Conservation (phyloP, 1,140 invertebrate genomes). For the Batillaria attramentaria region DNA sequence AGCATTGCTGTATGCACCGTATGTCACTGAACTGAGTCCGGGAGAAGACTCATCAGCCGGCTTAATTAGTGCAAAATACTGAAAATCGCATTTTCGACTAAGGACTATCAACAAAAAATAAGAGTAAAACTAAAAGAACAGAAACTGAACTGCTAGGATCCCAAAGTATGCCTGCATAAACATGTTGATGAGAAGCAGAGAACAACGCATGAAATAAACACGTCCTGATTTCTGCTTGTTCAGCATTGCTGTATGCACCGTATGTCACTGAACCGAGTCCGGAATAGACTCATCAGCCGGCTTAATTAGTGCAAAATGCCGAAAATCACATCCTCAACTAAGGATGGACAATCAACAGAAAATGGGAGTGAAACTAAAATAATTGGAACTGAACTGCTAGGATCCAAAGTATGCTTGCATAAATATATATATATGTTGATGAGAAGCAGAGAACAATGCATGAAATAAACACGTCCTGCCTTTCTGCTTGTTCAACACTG, state of each 20-base stretch:
- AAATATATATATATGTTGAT: neutral
- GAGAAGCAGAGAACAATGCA: neutral
- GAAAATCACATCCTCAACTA: no score
- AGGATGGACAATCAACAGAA: no score
- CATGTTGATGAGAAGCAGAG: neutral
- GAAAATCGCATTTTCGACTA: no score
- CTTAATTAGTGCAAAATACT: conserved; percentile 10
- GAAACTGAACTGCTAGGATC: neutral
- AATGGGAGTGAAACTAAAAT: no score
- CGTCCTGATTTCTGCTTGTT: neutral
- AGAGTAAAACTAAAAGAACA: no score
- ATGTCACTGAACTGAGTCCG: neutral
- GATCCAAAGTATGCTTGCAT: neutral
- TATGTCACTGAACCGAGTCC: conserved; percentile 1
- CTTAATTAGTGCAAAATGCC: conserved; percentile 4
- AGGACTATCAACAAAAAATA: no score
- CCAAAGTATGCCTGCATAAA: neutral
- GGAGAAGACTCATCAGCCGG: neutral
- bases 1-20: conserved; percentile 9
- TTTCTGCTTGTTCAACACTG: neutral
- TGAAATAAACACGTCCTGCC: neutral
- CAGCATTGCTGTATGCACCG: neutral
- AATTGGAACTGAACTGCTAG: neutral
- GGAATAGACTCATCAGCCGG: neutral
- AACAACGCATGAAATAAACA: neutral